Evolutionary conservation across 92 coral and sea anemone genomes (phyloP).

Genomic region (Siderastrea siderea): DNA sequence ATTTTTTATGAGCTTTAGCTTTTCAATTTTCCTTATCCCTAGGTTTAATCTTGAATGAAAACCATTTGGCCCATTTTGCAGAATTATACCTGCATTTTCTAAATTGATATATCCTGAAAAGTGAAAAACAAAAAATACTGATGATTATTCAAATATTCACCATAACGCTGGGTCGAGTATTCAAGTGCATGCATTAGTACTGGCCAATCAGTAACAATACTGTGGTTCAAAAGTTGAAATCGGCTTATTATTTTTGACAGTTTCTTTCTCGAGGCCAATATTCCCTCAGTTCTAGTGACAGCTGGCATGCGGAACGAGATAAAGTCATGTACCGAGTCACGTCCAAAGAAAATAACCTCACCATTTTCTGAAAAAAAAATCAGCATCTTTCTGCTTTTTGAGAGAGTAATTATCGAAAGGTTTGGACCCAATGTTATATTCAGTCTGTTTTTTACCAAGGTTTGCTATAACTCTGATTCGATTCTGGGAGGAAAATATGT

Average conservation of each 20-base stretch:
- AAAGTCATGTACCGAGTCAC: slow-evolving; percentile 5
- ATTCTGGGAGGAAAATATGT: too few species aligned
- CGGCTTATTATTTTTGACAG: not conserved
- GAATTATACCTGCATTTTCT: too few species aligned
- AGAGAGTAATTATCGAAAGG: not conserved
- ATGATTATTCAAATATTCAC: not conserved
- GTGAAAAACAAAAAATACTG: too few species aligned
- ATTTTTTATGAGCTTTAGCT: too few species aligned
- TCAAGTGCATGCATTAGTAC: not conserved
- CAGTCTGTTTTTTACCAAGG: not conserved
- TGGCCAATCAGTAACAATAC: not conserved
- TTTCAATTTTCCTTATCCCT: too few species aligned
- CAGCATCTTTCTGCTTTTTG: not conserved
- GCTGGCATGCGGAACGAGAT: not conserved
- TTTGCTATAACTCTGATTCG: too few species aligned
- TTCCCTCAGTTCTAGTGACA: not conserved
- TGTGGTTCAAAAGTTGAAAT: not conserved
- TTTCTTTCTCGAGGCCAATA: not conserved
- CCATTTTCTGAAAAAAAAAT: not conserved
- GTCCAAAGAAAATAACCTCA: not conserved
- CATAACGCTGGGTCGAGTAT: not conserved
- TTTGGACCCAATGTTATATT: too few species aligned
- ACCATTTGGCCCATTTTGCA: too few species aligned
- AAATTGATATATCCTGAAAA: too few species aligned
- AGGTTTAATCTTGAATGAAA: too few species aligned